phyloP scores from a whole-genome alignment of 2,797 vertebrate species.

The Peromyscus nudipes region DNA sequence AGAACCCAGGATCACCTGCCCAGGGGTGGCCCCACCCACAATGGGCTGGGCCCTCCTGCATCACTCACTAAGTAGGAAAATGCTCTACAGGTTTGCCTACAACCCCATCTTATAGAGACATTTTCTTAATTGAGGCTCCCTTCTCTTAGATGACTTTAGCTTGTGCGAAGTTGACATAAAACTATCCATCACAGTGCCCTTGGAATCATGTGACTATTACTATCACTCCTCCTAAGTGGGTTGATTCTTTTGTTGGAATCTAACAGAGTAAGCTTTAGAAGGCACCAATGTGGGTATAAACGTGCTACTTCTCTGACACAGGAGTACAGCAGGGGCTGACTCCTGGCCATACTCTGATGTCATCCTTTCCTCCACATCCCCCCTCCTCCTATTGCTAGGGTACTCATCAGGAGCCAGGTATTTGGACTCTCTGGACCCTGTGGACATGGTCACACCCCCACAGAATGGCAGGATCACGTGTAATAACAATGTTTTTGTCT shows the following conservation, averaged over 20 bases:
- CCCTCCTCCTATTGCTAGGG: neutral
- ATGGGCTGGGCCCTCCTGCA: neutral
- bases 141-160: neutral
- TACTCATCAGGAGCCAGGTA: neutral
- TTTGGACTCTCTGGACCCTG: neutral
- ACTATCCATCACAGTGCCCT: neutral
- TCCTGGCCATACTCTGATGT: neutral
- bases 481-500: conserved; percentile 39
- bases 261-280: conserved; percentile 19
- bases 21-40: neutral
- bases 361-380: neutral
- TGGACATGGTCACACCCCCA: neutral
- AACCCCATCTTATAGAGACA: neutral
- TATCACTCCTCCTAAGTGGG: neutral
- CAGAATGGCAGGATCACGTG: neutral
- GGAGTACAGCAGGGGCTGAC: neutral
- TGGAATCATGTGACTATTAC: conserved; percentile 2
- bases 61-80: neutral
- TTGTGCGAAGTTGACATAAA: neutral
- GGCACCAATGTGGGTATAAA: neutral
- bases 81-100: neutral
- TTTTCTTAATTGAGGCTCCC: neutral
- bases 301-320: neutral
- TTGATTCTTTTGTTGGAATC: conserved; percentile 20
- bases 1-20: neutral